Evolutionary conservation across 2,888 invertebrate genomes (phyloP), one percentile per base, ranked within the genome.

Genomic region (Empis stercorea): DNA sequence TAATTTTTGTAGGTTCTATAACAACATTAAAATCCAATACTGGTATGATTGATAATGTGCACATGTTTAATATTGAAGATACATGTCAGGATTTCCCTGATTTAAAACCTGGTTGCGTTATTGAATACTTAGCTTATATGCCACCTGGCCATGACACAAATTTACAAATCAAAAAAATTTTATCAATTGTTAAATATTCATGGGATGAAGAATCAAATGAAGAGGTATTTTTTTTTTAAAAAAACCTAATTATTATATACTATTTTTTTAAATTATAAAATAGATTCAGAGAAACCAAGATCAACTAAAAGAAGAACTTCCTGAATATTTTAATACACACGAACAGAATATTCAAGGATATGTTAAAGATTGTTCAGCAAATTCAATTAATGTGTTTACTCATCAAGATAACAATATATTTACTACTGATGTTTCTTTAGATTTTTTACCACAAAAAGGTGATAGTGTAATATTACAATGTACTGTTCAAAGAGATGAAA

Each of bases 391-490:
- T 2, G 57, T 68, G 14, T 61, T 65, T n/a, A 71, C 82, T 1
- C 74, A 74, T 45, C 74, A 77, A 11, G 71, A 27, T 27, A 27
- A 27, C 7, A 6, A 7, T 4, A 68, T 55, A 71, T 76, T 2
- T 27, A 6, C 4, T 27, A 7, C 7, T 27, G 23, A 27, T 43
- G 73, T 82, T 1, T 66, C 71, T 53, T 73, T 78, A 3, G 75
- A 75, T 44, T 81, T 85, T 62, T 63, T 83, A 37, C 85, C 85
- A 2, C 65, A 78, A 15, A 68, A 74, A 52, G 86, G 86, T 3
- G 87, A 87, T 62, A 80, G 80, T 73, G 58, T 87, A 16, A 74
- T 76, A 60, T 58, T 85, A 36, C 73, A 74, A 49, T 79, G 79
- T 44, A 72, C 75, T 52, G 75, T 81, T 11, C 78, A 80, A 59